Base-by-base conservation (phyloP, 2,888 invertebrate species). In the Himalopsyche kuldschensis region DNA sequence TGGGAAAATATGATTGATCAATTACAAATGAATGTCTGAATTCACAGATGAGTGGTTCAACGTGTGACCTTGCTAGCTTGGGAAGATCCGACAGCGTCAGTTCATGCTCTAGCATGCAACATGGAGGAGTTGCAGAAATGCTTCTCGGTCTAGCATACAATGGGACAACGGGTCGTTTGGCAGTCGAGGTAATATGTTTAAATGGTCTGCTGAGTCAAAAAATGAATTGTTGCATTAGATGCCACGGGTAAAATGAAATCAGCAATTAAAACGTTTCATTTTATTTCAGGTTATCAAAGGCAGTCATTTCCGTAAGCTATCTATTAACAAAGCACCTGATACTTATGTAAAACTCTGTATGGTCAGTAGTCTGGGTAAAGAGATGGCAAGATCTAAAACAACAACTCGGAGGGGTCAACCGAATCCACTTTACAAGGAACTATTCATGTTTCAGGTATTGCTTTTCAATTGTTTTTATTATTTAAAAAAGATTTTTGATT, bases 401-500 rank as follows among this genome's bases (percentile, higher is more conserved):
- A 97, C 97, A 81, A 95, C 98, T 17, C 92, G 97, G 87, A 94
- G 98, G 79, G 97, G 97, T 15, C 98, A 98, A 90, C 98, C 98
- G 78, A 98, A 98, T 93, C 98, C 98, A 55, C 93, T 98, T 15
- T 98, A 97, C 90, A 98, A 98, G 90, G 98, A 98, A 91, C 97
- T 97, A 3, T 98, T 98, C 89, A 96, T 98, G 91, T 98, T 98
- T 91, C 98, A 98, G 94, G 97, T 96, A 89, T 88, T 88, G 17
- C n/a, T 24, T 79, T 31, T n/a, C n/a, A n/a, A n/a, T n/a, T n/a
- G n/a, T n/a, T n/a, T n/a, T n/a, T n/a, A n/a, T n/a, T n/a, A n/a
- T n/a, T n/a, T n/a, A n/a, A n/a, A n/a, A n/a, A n/a, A n/a, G n/a
- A n/a, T n/a, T n/a, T n/a, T n/a, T n/a, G n/a, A n/a, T n/a, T n/a